Percentiles rank a stretch among this genome's conserved stretches.
Evolutionary conservation across 1,140 invertebrate species (phyloP).

Genomic region (Drosophila grimshawi): DNA sequence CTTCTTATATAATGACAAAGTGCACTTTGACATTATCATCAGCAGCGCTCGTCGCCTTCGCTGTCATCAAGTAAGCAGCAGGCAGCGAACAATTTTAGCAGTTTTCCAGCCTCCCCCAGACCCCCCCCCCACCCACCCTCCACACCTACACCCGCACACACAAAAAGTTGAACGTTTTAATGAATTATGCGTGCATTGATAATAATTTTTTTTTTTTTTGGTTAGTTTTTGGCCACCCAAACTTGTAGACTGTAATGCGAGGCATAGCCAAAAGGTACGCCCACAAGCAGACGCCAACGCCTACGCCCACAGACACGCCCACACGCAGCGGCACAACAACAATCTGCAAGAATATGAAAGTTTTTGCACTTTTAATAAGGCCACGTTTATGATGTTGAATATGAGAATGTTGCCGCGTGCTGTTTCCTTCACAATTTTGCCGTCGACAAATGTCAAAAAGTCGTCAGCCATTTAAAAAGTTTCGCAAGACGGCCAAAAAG

Average conservation of each 20-base stretch:
- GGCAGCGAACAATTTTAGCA: slow-evolving; percentile 17
- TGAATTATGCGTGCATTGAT: slow-evolving; percentile 82
- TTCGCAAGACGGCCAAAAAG: slow-evolving; percentile 15
- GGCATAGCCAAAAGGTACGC: slow-evolving; percentile 9
- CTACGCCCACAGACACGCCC: background rate
- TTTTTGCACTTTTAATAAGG: slow-evolving; percentile 77
- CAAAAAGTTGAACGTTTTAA: slow-evolving; percentile 77
- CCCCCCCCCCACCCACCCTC: background rate
- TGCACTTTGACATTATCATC: slow-evolving; percentile 73
- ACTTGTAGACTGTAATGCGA: slow-evolving; percentile 34
- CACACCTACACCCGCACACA: background rate
- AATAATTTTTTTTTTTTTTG: slow-evolving; percentile 63
- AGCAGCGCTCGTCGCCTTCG: slow-evolving; percentile 54
- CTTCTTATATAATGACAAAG: slow-evolving; percentile 73
- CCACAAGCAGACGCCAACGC: background rate
- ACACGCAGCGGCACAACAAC: slow-evolving; percentile 19
- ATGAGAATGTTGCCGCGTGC: slow-evolving; percentile 33
- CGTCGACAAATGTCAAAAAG: slow-evolving; percentile 73
- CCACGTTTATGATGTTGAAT: slow-evolving; percentile 62
- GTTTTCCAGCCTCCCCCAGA: background rate
- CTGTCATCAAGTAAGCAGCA: slow-evolving; percentile 44
- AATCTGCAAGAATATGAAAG: slow-evolving; percentile 70
- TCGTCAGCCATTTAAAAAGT: slow-evolving; percentile 55
- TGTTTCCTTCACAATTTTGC: slow-evolving; percentile 32
- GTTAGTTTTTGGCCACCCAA: slow-evolving; percentile 55